These are phyloP conservation scores for Ypsolopha scabrella DNA, from an alignment of 2,888 invertebrate species.

Conservation along the genomic window DNA sequence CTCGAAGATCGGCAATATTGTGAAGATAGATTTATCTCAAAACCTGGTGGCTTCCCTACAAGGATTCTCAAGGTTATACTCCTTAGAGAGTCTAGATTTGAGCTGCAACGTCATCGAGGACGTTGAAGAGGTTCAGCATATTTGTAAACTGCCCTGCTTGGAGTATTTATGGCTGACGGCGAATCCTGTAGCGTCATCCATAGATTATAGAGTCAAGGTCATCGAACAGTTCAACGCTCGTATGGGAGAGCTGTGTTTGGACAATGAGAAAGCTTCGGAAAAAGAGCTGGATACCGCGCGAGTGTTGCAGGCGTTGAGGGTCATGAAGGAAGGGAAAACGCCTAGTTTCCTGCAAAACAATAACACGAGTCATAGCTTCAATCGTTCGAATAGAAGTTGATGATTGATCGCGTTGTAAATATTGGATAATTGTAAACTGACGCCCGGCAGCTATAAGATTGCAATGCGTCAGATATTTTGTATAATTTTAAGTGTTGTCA, in stretches of 20 bases:
- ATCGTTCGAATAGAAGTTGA: constrained; percentile 43
- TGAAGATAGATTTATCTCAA: constrained; percentile 86
- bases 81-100: constrained; percentile 86
- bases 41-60: constrained; percentile 81
- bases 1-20: constrained; percentile 88
- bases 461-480: background rate
- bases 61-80: constrained; percentile 86
- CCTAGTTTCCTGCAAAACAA: constrained; percentile 68
- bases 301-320: constrained; percentile 87
- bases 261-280: constrained; percentile 88
- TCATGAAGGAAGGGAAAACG: constrained; percentile 78
- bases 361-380: constrained; percentile 53
- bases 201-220: constrained; percentile 92
- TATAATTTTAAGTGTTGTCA: background rate
- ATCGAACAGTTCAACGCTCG: constrained; percentile 88
- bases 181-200: constrained; percentile 86
- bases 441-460: too few species aligned
- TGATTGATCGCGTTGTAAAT: constrained; percentile 11
- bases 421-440: background rate
- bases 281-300: constrained; percentile 93
- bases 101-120: constrained; percentile 87
- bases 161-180: constrained; percentile 90
- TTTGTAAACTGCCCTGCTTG: constrained; percentile 86
- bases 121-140: constrained; percentile 83
- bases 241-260: constrained; percentile 86